Evolutionary conservation across 2,797 vertebrate genomes (phyloP).

Genomic region (Lepus townsendii): DNA sequence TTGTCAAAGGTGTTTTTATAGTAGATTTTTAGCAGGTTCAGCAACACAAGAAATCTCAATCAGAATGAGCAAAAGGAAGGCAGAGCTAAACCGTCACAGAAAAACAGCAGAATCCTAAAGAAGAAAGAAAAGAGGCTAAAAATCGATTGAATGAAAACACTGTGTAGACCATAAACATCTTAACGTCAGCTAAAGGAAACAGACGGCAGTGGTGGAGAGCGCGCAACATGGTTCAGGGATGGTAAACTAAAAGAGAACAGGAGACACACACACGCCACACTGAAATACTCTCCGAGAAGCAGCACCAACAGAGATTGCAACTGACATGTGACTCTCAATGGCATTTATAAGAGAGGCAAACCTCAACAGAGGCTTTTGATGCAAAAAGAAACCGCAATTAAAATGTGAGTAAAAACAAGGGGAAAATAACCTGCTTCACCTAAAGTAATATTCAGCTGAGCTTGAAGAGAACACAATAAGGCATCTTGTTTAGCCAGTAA

Average conservation of each 20-base stretch:
- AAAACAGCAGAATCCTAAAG: background rate
- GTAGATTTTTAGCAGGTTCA: background rate
- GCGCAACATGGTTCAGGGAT: background rate
- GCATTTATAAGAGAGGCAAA: background rate
- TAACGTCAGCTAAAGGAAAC: background rate
- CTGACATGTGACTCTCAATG: background rate
- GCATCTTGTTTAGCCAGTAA: background rate
- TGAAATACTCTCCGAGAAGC: background rate
- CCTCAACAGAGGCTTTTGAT: background rate
- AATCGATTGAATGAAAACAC: too few relatives aligned
- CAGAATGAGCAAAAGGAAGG: background rate
- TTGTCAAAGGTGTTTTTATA: background rate
- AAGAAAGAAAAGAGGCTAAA: background rate
- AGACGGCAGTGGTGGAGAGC: background rate
- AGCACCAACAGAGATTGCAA: background rate
- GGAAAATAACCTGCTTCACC: background rate
- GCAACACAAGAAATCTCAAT: background rate
- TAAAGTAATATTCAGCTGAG: background rate
- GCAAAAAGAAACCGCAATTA: background rate
- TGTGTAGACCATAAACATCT: too few relatives aligned
- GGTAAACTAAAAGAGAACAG: too few relatives aligned
- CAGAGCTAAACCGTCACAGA: background rate
- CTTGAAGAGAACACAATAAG: background rate
- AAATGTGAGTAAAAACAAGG: background rate
- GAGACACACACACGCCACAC: background rate